A percentile compares a stretch with the other conserved stretches of the same genome.
These are phyloP conservation scores for Pocillopora verrucosa DNA, from an alignment of 64 coral and sea anemone genomes.

Conservation along the genomic window DNA sequence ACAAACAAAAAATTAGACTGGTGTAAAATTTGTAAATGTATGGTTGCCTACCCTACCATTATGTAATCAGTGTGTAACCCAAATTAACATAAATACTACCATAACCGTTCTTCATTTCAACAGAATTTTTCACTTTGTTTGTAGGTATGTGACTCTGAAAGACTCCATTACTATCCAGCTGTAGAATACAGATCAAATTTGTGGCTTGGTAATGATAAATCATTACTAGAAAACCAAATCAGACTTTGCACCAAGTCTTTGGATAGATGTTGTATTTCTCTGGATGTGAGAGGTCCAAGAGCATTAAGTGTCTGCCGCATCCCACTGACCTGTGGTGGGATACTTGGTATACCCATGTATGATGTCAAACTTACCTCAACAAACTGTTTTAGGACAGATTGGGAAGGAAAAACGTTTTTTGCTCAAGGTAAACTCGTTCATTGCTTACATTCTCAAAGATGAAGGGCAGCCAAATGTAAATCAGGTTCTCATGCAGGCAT, in stretches of 20 bases:
- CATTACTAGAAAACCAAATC: conserved; percentile 59
- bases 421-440: conserved; percentile 63
- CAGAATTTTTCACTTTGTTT: not conserved
- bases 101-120: not conserved
- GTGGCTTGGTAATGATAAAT: conserved; percentile 66
- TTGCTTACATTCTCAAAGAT: too few species aligned
- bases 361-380: conserved; percentile 53
- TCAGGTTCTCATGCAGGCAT: too few species aligned
- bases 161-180: conserved; percentile 72
- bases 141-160: conserved; percentile 79
- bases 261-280: conserved; percentile 28
- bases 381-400: conserved; percentile 10
- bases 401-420: conserved; percentile 34
- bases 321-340: conserved; percentile 49
- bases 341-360: conserved; percentile 32
- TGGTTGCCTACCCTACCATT: too few species aligned
- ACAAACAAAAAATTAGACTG: too few species aligned
- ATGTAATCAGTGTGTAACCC: too few species aligned
- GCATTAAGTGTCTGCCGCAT: conserved; percentile 69
- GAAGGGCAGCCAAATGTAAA: too few species aligned
- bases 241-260: conserved; percentile 51
- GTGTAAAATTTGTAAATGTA: too few species aligned
- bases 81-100: too few species aligned
- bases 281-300: conserved; percentile 36
- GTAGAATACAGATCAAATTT: conserved; percentile 49